Evolutionary conservation across 1,140 invertebrate genomes (phyloP).

Genomic region (Oppia nitens): DNA sequence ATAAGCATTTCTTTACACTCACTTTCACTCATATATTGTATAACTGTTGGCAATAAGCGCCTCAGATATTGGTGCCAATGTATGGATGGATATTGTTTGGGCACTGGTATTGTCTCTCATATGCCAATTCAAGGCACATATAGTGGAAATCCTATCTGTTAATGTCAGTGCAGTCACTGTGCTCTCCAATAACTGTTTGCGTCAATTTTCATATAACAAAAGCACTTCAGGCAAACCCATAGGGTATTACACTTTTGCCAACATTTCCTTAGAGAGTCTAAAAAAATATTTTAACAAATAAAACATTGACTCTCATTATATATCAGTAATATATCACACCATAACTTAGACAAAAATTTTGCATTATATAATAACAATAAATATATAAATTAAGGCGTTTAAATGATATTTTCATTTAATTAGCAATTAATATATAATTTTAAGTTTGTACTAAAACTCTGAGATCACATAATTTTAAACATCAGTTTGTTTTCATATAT

Average conservation of each 20-base stretch:
- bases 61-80: neutral
- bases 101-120: neutral
- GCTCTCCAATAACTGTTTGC: neutral
- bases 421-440: too few species aligned
- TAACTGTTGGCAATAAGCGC: too few species aligned
- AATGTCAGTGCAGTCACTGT: neutral
- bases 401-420: too few species aligned
- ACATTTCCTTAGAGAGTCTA: neutral
- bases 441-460: too few species aligned
- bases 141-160: neutral
- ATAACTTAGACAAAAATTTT: too few species aligned
- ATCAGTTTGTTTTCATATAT: too few species aligned
- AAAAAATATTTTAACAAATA: neutral
- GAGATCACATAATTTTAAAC: too few species aligned
- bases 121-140: neutral
- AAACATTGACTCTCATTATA: neutral
- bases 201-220: neutral
- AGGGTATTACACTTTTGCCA: neutral
- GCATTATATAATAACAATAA: too few species aligned
- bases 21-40: too few species aligned
- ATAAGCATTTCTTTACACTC: neutral
- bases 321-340: too few species aligned
- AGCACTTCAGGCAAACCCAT: neutral
- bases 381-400: too few species aligned
- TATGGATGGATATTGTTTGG: neutral